Conservation (phyloP, 2,888 invertebrate species). For the Drosophila anceps region DNA sequence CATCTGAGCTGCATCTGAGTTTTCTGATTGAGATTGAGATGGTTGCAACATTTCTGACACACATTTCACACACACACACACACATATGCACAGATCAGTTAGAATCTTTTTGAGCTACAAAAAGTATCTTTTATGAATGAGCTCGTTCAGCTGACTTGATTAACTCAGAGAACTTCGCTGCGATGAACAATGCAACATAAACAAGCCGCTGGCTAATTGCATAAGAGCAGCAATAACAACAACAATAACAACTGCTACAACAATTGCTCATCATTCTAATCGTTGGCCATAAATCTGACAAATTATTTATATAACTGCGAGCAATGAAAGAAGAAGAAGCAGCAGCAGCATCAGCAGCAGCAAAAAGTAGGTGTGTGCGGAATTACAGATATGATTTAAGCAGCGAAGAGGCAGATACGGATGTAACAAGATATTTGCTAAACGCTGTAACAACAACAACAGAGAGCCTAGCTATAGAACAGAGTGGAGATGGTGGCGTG, state of each 20-base stretch:
- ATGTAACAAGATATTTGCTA: conserved; percentile 53
- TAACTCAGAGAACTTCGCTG: conserved; percentile 31
- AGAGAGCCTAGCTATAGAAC: not conserved
- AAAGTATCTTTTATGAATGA: conserved; percentile 67
- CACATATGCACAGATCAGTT: conserved; percentile 40
- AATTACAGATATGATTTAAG: conserved; percentile 42
- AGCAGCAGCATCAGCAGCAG: not conserved
- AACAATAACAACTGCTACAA: conserved; percentile 4
- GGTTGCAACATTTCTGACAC: conserved; percentile 78
- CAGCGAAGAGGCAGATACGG: conserved; percentile 66
- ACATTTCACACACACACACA: conserved; percentile 70
- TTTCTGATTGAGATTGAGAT: conserved; percentile 64
- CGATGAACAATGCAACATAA: conserved; percentile 70
- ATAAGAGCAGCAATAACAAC: conserved; percentile 46
- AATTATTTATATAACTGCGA: conserved; percentile 66
- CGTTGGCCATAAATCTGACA: conserved; percentile 73
- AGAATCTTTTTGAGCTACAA: conserved; percentile 56
- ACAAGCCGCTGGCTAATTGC: conserved; percentile 72
- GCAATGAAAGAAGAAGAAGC: conserved; percentile 14
- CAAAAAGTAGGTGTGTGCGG: conserved; percentile 71
- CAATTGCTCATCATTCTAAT: conserved; percentile 60
- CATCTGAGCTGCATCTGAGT: conserved; percentile 28
- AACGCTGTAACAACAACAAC: not conserved
- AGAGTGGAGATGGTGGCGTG: not conserved
- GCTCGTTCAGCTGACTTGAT: conserved; percentile 46